These are phyloP conservation scores for Diplazon laetatorius DNA, from an alignment of 2,888 invertebrate genomes.

Conservation along the genomic window DNA sequence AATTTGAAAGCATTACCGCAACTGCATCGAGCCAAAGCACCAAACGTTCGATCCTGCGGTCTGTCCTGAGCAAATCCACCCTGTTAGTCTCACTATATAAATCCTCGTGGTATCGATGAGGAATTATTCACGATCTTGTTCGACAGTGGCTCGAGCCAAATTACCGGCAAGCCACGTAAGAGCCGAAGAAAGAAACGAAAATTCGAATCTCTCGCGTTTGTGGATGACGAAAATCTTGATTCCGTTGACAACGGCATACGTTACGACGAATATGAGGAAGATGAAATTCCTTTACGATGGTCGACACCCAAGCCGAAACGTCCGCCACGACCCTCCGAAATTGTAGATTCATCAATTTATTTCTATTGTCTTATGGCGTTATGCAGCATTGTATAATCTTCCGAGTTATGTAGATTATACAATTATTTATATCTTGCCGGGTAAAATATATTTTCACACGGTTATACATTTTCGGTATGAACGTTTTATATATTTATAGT, in stretches of 20 bases:
- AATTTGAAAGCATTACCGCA: slow-evolving; percentile 18
- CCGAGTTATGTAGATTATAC: background rate
- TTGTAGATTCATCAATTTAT: slow-evolving; percentile 53
- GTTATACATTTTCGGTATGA: no score
- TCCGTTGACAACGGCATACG: slow-evolving; percentile 24
- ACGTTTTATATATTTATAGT: no score
- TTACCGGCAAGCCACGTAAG: slow-evolving; percentile 23
- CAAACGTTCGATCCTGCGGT: slow-evolving; percentile 21
- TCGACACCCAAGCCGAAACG: slow-evolving; percentile 33
- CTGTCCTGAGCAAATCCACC: slow-evolving; percentile 34
- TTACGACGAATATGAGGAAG: slow-evolving; percentile 71
- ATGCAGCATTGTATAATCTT: background rate
- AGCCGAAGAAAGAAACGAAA: slow-evolving; percentile 43
- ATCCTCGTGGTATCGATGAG: background rate
- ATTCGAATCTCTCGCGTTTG: slow-evolving; percentile 29
- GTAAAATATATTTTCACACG: no score
- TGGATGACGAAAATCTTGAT: slow-evolving; percentile 49
- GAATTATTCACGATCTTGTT: slow-evolving; percentile 11
- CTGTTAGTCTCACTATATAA: slow-evolving; percentile 26
- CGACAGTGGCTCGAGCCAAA: slow-evolving; percentile 32
- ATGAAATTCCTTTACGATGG: slow-evolving; percentile 37
- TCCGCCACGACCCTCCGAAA: slow-evolving; percentile 49
- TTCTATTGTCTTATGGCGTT: background rate
- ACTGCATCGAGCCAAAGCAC: slow-evolving; percentile 41
- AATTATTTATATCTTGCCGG: background rate